Evolutionary conservation across 1,140 invertebrate genomes (phyloP).

Genomic region (Dendroctonus valens): DNA sequence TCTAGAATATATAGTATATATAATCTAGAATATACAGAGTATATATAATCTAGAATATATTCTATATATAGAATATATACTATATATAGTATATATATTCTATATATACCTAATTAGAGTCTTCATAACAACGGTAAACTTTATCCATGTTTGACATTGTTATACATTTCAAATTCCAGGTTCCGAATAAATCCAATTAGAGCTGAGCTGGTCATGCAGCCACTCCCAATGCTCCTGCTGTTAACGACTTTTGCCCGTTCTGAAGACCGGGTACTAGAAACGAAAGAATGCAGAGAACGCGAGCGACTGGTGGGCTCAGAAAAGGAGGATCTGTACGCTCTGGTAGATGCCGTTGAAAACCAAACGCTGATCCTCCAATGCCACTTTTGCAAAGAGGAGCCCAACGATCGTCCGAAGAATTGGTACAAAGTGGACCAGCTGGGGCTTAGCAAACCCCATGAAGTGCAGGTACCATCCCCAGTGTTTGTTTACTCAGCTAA

Average conservation of each 20-base stretch:
- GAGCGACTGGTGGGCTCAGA: constrained; percentile 50
- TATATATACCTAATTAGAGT: too few relatives aligned
- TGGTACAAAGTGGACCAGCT: constrained; percentile 55
- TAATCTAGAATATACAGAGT: too few relatives aligned
- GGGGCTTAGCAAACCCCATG: constrained; percentile 40
- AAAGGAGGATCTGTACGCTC: constrained; percentile 52
- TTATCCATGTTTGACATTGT: too few relatives aligned
- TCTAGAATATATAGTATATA: too few relatives aligned
- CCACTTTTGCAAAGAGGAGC: constrained; percentile 52
- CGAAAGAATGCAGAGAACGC: constrained; percentile 51
- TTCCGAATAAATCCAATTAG: too few relatives aligned
- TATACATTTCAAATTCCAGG: too few relatives aligned
- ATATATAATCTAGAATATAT: too few relatives aligned
- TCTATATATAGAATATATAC: too few relatives aligned
- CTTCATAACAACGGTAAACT: too few relatives aligned
- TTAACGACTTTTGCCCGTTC: constrained; percentile 1
- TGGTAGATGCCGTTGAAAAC: constrained; percentile 50
- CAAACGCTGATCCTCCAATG: constrained; percentile 52
- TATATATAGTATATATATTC: too few relatives aligned
- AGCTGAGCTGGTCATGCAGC: too few relatives aligned
- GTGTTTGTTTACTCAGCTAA: background rate
- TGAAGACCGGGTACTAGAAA: constrained; percentile 16
- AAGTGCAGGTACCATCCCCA: constrained; percentile 42
- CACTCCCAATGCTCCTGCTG: too few relatives aligned
- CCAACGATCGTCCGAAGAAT: constrained; percentile 51